Percentiles rank a stretch among this genome's conserved stretches.
phyloP scores from a whole-genome alignment of 30 jellyfish, hydroid and myxozoan genomes.

The Pelagia noctiluca region DNA sequence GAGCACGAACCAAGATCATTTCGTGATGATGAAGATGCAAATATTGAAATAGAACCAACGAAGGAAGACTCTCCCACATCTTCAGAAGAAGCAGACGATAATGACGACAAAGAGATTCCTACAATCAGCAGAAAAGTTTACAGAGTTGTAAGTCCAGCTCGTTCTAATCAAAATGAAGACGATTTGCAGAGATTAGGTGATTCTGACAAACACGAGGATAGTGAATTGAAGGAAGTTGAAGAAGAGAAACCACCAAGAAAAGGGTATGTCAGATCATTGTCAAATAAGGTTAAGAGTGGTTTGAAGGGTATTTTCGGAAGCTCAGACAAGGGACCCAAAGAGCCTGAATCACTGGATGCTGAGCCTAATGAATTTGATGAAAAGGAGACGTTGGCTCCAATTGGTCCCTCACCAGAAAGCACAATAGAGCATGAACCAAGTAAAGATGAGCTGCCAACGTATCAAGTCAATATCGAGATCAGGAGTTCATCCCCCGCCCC shows the following conservation, averaged over 20 bases:
- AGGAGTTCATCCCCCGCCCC: too few relatives aligned
- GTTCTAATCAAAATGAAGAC: not conserved
- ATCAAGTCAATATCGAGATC: too few relatives aligned
- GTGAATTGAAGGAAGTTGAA: not conserved
- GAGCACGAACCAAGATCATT: too few relatives aligned
- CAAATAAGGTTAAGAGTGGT: constrained; percentile 1
- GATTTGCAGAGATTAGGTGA: not conserved
- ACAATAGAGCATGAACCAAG: too few relatives aligned
- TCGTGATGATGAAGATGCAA: too few relatives aligned
- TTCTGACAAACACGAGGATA: not conserved
- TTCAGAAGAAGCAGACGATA: not conserved
- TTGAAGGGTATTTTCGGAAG: not conserved
- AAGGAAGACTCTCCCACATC: not conserved
- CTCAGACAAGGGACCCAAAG: not conserved
- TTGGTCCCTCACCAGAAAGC: too few relatives aligned
- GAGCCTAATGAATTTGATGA: not conserved
- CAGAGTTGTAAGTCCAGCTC: not conserved
- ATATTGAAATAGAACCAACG: not conserved
- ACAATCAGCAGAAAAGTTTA: not conserved
- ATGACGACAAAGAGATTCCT: not conserved
- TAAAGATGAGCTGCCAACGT: too few relatives aligned
- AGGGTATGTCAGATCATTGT: not conserved
- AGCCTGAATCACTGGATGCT: not conserved
- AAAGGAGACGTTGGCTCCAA: not conserved
- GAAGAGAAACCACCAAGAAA: not conserved